Percentiles rank a stretch among this genome's conserved stretches.
These are phyloP conservation scores for Drosophila pandora DNA, from an alignment of 1,140 invertebrate genomes.

Conservation along the genomic window DNA sequence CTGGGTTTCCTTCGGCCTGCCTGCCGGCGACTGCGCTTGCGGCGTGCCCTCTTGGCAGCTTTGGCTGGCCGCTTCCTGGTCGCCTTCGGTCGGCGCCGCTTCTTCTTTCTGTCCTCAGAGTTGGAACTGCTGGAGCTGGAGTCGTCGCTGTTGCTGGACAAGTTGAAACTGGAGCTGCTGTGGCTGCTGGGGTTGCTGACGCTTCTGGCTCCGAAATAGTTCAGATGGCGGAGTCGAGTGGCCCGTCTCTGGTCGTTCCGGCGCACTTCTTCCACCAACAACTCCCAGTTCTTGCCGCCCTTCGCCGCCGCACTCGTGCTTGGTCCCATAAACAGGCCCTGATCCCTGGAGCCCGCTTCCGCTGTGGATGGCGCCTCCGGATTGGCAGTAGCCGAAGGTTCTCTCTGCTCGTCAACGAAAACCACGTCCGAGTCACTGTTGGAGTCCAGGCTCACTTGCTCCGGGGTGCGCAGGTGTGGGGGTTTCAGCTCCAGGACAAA, in stretches of 20 bases:
- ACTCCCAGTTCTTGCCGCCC: conserved; percentile 62
- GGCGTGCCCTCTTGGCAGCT: not conserved
- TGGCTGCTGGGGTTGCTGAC: conserved; percentile 25
- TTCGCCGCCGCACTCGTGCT: conserved; percentile 72
- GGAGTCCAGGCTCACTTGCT: conserved; percentile 85
- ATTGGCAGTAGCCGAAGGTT: conserved; percentile 1
- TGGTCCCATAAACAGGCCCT: conserved; percentile 61
- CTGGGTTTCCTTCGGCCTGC: not conserved
- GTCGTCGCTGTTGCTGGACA: conserved; percentile 19
- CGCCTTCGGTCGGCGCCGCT: conserved; percentile 9
- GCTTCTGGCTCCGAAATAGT: conserved; percentile 2
- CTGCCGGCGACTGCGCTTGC: conserved; percentile 40
- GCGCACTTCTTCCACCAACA: conserved; percentile 51
- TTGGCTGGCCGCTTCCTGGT: conserved; percentile 17
- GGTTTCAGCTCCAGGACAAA: conserved; percentile 84
- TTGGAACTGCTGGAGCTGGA: conserved; percentile 30
- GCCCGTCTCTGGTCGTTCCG: conserved; percentile 39
- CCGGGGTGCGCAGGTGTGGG: conserved; percentile 85
- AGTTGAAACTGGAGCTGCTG: conserved; percentile 14
- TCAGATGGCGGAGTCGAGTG: conserved; percentile 18
- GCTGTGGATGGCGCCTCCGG: not conserved
- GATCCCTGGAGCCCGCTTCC: conserved; percentile 6
- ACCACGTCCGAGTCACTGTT: conserved; percentile 86
- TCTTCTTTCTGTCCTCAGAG: conserved; percentile 9
- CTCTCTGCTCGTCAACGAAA: conserved; percentile 81